Percentiles rank a stretch among this genome's conserved stretches.
phyloP scores from a whole-genome alignment of 1,140 invertebrate genomes.

The Drosophila varians region DNA sequence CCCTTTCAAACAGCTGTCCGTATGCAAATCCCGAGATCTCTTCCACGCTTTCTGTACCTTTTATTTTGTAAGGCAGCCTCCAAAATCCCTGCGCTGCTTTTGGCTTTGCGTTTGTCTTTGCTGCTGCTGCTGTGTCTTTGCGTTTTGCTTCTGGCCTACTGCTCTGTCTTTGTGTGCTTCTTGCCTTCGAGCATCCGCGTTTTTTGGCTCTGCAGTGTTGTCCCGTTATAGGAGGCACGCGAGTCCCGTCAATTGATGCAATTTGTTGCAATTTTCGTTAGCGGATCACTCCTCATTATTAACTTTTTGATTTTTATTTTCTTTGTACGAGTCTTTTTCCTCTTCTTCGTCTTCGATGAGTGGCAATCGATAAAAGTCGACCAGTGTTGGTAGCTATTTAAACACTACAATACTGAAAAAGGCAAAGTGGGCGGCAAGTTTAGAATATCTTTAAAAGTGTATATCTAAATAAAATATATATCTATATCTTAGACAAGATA shows the following conservation, averaged over 20 bases:
- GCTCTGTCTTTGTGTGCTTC: slow-evolving; percentile 52
- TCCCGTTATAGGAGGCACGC: slow-evolving; percentile 42
- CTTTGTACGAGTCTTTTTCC: slow-evolving; percentile 40
- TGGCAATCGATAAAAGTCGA: background rate
- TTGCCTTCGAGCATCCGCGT: slow-evolving; percentile 3
- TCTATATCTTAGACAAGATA: background rate
- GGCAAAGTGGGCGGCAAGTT: background rate
- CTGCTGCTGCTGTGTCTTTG: background rate
- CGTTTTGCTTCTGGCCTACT: slow-evolving; percentile 7
- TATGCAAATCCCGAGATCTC: slow-evolving; percentile 4
- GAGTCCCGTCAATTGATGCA: slow-evolving; percentile 31
- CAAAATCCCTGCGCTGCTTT: slow-evolving; percentile 34
- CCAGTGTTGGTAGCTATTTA: background rate
- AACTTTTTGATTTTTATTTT: slow-evolving; percentile 73
- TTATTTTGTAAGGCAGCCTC: slow-evolving; percentile 32
- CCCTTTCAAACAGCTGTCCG: slow-evolving; percentile 43
- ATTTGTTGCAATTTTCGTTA: slow-evolving; percentile 35
- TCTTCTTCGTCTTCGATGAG: slow-evolving; percentile 2
- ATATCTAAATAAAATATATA: too few relatives aligned
- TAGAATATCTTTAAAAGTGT: too few relatives aligned
- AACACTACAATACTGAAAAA: background rate
- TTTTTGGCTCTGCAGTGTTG: slow-evolving; percentile 30
- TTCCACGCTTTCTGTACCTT: slow-evolving; percentile 36
- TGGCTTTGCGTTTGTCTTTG: slow-evolving; percentile 23
- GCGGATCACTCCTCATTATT: slow-evolving; percentile 55